A percentile compares a stretch with the other conserved stretches of the same genome.
Evolutionary conservation across 2,888 invertebrate species (phyloP).

Genomic region (Oscheius sp.): DNA sequence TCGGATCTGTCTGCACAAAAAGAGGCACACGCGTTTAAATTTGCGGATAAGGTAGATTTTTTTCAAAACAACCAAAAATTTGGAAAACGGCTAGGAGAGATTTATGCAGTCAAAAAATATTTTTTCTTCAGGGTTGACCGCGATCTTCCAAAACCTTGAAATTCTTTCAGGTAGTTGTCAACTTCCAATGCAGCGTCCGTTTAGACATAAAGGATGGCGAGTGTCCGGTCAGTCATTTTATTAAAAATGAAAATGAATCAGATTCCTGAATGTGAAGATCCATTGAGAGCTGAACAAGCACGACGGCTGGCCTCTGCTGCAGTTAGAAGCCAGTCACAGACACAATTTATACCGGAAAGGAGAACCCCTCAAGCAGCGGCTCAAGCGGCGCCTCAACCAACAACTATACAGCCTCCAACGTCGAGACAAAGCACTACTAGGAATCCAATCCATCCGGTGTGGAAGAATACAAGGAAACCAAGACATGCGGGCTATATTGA

Average conservation of each 20-base stretch:
- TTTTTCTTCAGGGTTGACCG: neutral
- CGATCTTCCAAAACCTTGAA: neutral
- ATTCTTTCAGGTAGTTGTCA: slow-evolving; percentile 62
- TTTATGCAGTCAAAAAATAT: no score
- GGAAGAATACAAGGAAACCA: neutral
- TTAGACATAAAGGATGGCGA: slow-evolving; percentile 66
- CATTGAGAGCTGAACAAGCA: slow-evolving; percentile 9
- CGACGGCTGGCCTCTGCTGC: neutral
- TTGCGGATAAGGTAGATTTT: slow-evolving; percentile 55
- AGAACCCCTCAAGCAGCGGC: neutral
- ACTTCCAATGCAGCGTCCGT: slow-evolving; percentile 69
- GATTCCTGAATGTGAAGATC: slow-evolving; percentile 29
- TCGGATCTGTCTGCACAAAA: slow-evolving; percentile 62
- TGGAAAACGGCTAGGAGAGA: neutral
- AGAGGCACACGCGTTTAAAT: slow-evolving; percentile 70
- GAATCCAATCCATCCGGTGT: slow-evolving; percentile 19
- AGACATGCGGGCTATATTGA: slow-evolving; percentile 1
- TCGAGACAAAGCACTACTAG: neutral
- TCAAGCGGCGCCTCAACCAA: neutral
- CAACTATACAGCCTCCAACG: neutral
- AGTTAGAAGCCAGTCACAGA: neutral
- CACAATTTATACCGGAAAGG: neutral
- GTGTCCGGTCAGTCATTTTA: slow-evolving; percentile 47
- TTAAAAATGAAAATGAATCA: neutral
- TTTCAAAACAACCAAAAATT: neutral